phyloP scores from a whole-genome alignment of 2,797 vertebrate genomes.

The Hippopotamyrus pictus region DNA sequence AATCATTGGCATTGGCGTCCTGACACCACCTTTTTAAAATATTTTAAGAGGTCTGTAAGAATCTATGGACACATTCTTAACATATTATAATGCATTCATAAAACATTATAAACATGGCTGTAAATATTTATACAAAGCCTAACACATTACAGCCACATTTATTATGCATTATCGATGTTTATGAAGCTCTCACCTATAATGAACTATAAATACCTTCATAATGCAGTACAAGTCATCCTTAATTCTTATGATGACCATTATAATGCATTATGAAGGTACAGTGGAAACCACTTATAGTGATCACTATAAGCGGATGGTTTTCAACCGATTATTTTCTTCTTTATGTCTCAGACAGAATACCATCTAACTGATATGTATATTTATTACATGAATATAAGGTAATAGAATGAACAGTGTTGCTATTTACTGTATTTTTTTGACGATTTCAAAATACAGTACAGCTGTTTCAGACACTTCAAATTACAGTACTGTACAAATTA shows the following conservation, averaged over 20 bases:
- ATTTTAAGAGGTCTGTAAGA: background rate
- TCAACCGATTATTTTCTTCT: no score
- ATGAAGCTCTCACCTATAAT: background rate
- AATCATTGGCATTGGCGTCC: no score
- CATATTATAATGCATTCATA: background rate
- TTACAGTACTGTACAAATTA: background rate
- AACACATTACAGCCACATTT: background rate
- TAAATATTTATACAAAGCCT: background rate
- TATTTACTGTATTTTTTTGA: background rate
- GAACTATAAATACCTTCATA: background rate
- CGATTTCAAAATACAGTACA: background rate
- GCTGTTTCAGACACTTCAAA: background rate
- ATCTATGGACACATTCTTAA: background rate
- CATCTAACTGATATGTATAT: background rate
- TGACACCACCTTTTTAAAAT: no score
- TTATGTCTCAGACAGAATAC: no score
- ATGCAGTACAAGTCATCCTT: background rate
- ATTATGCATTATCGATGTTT: background rate
- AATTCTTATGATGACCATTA: background rate
- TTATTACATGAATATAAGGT: background rate
- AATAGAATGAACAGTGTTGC: background rate
- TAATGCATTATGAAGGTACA: background rate
- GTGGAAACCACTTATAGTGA: no score
- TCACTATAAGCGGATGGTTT: no score
- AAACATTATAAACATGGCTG: background rate